These are phyloP conservation scores for Notarius lentiginosus DNA, from an alignment of 2,113 vertebrate species.

Conservation along the genomic window DNA sequence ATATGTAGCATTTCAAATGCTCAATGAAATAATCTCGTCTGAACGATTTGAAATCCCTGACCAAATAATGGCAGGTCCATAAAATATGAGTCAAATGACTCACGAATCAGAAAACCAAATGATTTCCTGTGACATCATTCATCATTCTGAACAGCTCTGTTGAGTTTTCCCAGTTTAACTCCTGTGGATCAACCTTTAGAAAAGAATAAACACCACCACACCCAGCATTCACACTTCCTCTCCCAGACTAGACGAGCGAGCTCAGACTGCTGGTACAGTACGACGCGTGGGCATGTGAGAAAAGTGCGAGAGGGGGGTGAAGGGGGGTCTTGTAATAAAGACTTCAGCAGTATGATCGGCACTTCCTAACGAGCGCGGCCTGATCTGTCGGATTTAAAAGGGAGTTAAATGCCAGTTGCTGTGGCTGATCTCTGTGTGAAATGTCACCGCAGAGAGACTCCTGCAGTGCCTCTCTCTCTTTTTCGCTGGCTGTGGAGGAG, in stretches of 20 bases:
- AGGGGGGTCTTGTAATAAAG: constrained; percentile 59
- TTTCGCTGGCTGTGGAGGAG: constrained; percentile 23
- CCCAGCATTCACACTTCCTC: constrained; percentile 15
- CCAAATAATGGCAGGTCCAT: neutral
- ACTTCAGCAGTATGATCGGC: constrained; percentile 62
- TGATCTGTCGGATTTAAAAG: constrained; percentile 74
- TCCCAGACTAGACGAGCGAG: neutral
- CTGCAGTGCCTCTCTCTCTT: constrained; percentile 59
- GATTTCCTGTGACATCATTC: neutral
- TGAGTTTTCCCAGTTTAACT: neutral
- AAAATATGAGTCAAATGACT: neutral
- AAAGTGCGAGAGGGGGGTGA: neutral
- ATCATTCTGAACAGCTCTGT: neutral
- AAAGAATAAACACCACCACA: constrained; percentile 3
- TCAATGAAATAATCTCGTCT: neutral
- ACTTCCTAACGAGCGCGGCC: constrained; percentile 54
- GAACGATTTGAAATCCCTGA: neutral
- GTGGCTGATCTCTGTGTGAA: constrained; percentile 80
- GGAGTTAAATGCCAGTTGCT: constrained; percentile 79
- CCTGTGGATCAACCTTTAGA: neutral
- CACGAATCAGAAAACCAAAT: neutral
- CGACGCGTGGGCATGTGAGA: constrained; percentile 12
- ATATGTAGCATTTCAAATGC: neutral
- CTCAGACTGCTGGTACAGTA: neutral
- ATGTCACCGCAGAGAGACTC: constrained; percentile 77